Evolutionary conservation across 2,797 vertebrate genomes (phyloP), one percentile per base, ranked within the genome.

Genomic region (Catostomus latipinnis): DNA sequence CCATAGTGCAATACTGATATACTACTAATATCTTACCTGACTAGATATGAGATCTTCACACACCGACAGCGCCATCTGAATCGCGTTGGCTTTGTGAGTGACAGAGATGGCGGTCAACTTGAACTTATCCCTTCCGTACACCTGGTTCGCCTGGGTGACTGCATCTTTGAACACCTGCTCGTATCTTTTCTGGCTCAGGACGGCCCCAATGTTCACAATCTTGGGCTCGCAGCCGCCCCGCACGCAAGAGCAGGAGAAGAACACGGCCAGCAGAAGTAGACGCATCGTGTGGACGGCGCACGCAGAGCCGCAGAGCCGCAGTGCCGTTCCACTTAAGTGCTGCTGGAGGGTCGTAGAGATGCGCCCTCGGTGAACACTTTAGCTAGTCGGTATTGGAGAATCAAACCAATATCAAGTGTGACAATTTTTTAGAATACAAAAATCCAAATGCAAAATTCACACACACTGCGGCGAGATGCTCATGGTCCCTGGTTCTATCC

Each of bases 31-130:
- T 46, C 72, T 76, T 91, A 97, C 97, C 97, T 98, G 97, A 90
- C 96, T 95, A 90, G 96, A 98, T 94, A 98, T 99, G 89, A 99
- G 97, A 92, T 98, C 97, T 92, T 99, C 97, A 87, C 97, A 98
- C 63, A 99, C 97, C 16, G 97, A 98, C 74, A 99, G 94, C 73
- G 97, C 97, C 97, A 99, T 99, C 92, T 98, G 97, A 88, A 99
- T 99, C 81, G 97, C 97, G 84, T 98, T 99, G 90, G 95, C 95
- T 86, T 97, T 98, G 91, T 98, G 97, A 43, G 97, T 98, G 82
- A 99, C 97, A 10, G 97, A 98, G 89, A 97, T 99, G 89, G 97
- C 97, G 53, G 96, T 98, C 88, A 99, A 94, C 89, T 97, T 96
- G 88, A 98, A 97, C 92, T 97, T 97, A 89, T 96, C 96, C 81